Evolutionary conservation across 2,888 invertebrate genomes (phyloP).

Genomic region (Gymnosoma rotundatum): DNA sequence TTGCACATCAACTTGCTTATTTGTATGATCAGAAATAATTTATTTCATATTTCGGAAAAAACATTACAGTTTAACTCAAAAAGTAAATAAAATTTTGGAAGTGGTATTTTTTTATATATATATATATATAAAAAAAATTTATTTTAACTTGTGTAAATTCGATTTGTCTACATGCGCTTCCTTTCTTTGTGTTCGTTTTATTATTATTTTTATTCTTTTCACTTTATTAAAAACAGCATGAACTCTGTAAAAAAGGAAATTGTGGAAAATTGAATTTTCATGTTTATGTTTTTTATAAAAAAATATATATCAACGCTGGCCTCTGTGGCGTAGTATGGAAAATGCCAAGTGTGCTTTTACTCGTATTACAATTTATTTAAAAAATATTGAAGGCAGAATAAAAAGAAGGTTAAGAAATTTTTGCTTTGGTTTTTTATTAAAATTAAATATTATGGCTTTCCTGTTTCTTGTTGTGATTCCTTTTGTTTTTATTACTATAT

Average conservation of each 20-base stretch:
- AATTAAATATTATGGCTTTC: constrained; percentile 55
- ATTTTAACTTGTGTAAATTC: not conserved
- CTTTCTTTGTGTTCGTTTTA: no score
- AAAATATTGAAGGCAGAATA: not conserved
- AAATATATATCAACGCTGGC: no score
- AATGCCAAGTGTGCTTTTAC: constrained; percentile 34
- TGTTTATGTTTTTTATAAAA: constrained; percentile 65
- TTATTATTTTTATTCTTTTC: constrained; percentile 30
- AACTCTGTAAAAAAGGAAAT: constrained; percentile 57
- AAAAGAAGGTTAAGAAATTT: constrained; percentile 49
- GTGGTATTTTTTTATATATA: not conserved
- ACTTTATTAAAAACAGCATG: constrained; percentile 58
- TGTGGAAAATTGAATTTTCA: constrained; percentile 71
- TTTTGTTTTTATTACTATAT: constrained; percentile 16
- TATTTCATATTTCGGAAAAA: no score
- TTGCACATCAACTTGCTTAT: no score
- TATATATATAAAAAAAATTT: not conserved
- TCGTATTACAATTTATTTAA: constrained; percentile 7
- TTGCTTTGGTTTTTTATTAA: constrained; percentile 46
- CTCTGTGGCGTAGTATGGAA: constrained; percentile 9
- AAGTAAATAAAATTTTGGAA: not conserved
- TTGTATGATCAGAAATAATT: no score
- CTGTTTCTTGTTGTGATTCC: constrained; percentile 18
- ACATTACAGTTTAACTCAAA: no score
- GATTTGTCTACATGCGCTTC: not conserved